phyloP scores from a whole-genome alignment of 2,888 invertebrate species.

The Dryadula phaetusa region DNA sequence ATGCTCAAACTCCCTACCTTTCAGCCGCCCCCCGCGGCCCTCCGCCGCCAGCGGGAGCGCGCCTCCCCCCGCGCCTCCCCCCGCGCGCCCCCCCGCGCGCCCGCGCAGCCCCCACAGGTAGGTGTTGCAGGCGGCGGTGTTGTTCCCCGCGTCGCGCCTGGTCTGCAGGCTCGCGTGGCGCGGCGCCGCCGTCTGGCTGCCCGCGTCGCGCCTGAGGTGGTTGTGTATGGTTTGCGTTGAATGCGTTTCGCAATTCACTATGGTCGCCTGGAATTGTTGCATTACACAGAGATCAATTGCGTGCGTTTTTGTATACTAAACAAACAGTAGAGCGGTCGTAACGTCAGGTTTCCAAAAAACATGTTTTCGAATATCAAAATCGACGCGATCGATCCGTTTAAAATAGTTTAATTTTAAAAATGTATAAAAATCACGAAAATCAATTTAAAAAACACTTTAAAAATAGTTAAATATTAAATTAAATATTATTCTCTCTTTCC shows the following conservation, averaged over 20 bases:
- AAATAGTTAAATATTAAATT: too few relatives aligned
- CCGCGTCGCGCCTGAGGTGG: conserved; percentile 85
- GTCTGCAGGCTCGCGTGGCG: conserved; percentile 71
- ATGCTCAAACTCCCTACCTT: conserved; percentile 54
- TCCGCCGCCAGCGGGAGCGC: conserved; percentile 69
- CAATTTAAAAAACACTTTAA: too few relatives aligned
- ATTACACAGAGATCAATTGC: too few relatives aligned
- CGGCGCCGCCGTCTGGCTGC: conserved; percentile 85
- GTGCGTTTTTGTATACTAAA: too few relatives aligned
- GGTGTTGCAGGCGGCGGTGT: conserved; percentile 52
- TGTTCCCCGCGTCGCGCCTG: conserved; percentile 60
- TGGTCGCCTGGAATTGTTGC: conserved; percentile 77
- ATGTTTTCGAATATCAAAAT: too few relatives aligned
- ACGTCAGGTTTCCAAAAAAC: too few relatives aligned
- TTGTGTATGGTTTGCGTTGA: conserved; percentile 89
- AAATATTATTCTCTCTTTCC: too few relatives aligned
- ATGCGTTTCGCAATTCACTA: conserved; percentile 86
- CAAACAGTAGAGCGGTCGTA: too few relatives aligned
- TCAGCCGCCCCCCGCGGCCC: conserved; percentile 48
- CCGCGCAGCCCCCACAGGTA: conserved; percentile 86
- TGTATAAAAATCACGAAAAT: too few relatives aligned
- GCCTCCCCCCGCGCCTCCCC: conserved; percentile 83
- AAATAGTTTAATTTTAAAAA: too few relatives aligned
- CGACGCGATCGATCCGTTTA: too few relatives aligned
- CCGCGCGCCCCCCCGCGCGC: conserved; percentile 78